Conservation (phyloP, 2,888 invertebrate species). For the Eurytoma adleriae region DNA sequence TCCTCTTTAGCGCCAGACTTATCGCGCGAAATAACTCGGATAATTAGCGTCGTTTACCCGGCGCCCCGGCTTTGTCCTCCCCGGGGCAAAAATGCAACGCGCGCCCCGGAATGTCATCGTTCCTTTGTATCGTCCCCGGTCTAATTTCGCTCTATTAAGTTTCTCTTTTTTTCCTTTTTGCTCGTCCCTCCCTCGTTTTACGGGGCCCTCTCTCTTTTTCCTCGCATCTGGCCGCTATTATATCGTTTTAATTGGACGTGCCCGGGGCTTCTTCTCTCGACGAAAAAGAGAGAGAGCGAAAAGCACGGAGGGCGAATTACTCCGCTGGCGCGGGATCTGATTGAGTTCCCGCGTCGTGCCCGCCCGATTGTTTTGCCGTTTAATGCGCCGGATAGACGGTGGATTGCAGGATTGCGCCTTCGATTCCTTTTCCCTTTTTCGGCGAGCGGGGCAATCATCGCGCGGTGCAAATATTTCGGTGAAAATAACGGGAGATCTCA, state of each 20-base stretch:
- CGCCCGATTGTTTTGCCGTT: no score
- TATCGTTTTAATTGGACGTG: constrained; percentile 42
- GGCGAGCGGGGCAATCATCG: no score
- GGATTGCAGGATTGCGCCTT: no score
- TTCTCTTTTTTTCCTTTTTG: constrained; percentile 5
- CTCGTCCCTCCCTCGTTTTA: background rate
- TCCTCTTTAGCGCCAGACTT: background rate
- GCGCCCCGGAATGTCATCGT: background rate
- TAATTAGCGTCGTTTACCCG: constrained; percentile 29
- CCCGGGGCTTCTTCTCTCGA: background rate
- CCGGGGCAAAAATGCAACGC: background rate
- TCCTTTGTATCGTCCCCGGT: background rate
- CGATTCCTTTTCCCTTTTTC: no score
- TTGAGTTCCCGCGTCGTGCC: no score
- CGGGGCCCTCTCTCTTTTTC: background rate
- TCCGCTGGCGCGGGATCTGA: no score
- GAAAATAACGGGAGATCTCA: no score
- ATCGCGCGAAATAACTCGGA: constrained; percentile 14
- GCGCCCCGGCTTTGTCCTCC: background rate
- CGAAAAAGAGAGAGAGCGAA: no score
- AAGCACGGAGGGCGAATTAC: no score
- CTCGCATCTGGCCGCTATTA: background rate
- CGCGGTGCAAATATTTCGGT: no score
- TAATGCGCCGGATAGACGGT: no score
- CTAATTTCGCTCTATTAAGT: constrained; percentile 11